phyloP scores from a whole-genome alignment of 2,113 vertebrate species.

The Pelecanoides urinatrix region DNA sequence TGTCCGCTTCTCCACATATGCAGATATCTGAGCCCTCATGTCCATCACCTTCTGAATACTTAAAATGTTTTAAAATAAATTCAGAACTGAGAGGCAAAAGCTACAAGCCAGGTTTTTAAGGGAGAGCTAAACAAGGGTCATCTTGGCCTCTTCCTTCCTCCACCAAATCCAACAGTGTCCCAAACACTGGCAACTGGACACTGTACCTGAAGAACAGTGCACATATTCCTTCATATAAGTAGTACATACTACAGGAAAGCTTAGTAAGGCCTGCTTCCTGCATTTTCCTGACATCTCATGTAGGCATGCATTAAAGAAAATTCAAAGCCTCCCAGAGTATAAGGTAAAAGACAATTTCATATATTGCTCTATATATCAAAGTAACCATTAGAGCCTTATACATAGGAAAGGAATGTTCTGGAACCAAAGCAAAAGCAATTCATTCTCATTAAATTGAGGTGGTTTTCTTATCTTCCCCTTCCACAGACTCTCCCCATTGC shows the following conservation, averaged over 20 bases:
- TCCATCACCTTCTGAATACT: background rate
- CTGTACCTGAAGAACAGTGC: background rate
- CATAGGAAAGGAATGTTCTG: background rate
- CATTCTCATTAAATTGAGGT: background rate
- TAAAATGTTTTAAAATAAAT: background rate
- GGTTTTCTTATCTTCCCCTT: background rate
- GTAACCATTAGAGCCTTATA: background rate
- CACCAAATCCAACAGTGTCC: background rate
- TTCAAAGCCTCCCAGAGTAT: background rate
- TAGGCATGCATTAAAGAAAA: background rate
- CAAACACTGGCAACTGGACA: background rate
- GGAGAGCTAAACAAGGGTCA: background rate
- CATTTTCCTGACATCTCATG: background rate
- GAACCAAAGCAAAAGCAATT: background rate
- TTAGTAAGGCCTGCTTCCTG: background rate
- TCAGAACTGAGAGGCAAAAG: background rate
- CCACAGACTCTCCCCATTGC: background rate
- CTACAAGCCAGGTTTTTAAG: background rate
- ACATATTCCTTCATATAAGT: background rate
- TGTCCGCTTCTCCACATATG: background rate
- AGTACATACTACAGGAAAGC: background rate
- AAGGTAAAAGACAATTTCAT: background rate
- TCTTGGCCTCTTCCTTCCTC: background rate
- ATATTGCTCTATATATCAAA: background rate
- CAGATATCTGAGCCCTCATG: background rate